phyloP scores from a whole-genome alignment of 2,113 vertebrate genomes.

The Chionis minor region DNA sequence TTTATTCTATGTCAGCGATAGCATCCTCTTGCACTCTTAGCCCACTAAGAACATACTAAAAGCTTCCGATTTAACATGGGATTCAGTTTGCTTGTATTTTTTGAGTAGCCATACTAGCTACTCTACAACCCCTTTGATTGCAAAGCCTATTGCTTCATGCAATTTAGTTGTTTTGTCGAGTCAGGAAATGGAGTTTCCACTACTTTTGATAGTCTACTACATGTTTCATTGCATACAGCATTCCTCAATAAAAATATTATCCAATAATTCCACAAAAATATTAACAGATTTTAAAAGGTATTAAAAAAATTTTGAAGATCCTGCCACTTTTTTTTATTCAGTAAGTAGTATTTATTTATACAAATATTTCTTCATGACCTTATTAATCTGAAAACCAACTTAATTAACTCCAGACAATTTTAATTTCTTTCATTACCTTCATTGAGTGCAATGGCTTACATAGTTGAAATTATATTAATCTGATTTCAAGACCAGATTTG shows the following conservation, averaged over 20 bases:
- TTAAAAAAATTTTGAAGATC: background rate
- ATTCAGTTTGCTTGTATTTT: background rate
- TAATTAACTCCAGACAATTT: background rate
- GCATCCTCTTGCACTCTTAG: background rate
- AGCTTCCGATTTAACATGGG: background rate
- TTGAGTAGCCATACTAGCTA: background rate
- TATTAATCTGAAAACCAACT: background rate
- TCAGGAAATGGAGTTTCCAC: background rate
- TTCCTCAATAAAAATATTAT: background rate
- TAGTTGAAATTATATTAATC: background rate
- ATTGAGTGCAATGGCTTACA: background rate
- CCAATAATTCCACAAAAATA: background rate
- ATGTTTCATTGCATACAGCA: background rate
- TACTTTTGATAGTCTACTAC: background rate
- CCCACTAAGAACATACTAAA: background rate
- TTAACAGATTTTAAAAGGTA: background rate
- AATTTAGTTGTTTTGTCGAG: background rate
- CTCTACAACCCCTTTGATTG: background rate
- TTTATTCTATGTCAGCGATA: background rate
- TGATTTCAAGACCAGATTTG: background rate
- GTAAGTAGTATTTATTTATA: background rate
- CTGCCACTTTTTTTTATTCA: background rate
- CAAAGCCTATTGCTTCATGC: background rate
- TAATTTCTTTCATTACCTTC: background rate
- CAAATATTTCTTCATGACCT: background rate